These are phyloP conservation scores for Halichoeres trimaculatus DNA, from an alignment of 2,113 vertebrate genomes.

Conservation along the genomic window DNA sequence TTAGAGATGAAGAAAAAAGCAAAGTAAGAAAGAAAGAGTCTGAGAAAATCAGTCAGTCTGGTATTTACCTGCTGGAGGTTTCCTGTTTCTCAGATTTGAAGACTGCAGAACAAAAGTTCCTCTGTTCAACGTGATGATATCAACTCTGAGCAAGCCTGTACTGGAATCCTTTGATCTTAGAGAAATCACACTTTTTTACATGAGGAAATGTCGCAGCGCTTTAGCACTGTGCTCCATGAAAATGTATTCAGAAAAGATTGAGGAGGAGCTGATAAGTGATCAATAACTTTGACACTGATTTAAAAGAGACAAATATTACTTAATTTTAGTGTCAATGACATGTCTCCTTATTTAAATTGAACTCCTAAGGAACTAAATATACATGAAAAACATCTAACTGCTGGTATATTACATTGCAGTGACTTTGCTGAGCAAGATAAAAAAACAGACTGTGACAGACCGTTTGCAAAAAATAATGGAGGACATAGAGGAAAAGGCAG, in stretches of 20 bases:
- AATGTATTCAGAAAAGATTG: background rate
- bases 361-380: background rate
- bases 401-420: background rate
- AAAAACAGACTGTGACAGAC: background rate
- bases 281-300: background rate
- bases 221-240: background rate
- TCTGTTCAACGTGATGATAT: constrained; percentile 22
- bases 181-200: no score
- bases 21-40: background rate
- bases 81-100: constrained; percentile 19
- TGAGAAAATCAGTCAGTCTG: background rate
- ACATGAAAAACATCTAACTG: no score
- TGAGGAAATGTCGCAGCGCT: background rate
- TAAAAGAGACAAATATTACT: background rate
- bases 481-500: no score
- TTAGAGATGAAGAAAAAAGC: background rate
- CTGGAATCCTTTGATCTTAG: no score
- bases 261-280: background rate
- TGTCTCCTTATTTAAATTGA: background rate
- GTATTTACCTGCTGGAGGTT: constrained; percentile 12
- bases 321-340: background rate
- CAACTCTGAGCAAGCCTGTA: constrained; percentile 3
- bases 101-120: constrained; percentile 26
- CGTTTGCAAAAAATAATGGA: no score
- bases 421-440: background rate